phyloP scores from a whole-genome alignment of 2,797 vertebrate genomes.

The Valencia hispanica region DNA sequence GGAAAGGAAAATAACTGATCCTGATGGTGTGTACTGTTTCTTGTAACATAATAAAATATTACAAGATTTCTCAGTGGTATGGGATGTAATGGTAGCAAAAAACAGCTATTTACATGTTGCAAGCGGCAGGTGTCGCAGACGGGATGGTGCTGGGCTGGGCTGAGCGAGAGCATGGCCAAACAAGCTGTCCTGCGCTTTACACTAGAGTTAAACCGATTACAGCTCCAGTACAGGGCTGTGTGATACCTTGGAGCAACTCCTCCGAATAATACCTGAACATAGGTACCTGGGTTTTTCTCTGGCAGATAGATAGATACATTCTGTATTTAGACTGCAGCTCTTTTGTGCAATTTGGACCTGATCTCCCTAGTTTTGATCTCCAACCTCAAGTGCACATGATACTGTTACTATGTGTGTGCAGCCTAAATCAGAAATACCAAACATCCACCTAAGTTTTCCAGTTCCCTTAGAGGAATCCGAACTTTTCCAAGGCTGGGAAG shows the following conservation, averaged over 20 bases:
- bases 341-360: not conserved
- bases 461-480: not conserved
- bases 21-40: not conserved
- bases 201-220: not conserved
- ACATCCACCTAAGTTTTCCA: not conserved
- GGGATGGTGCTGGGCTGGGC: not conserved
- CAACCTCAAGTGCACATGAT: not conserved
- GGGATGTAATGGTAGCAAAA: not conserved
- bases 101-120: not conserved
- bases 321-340: not conserved
- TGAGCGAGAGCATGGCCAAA: not conserved
- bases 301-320: not conserved
- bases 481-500: not conserved
- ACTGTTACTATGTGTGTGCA: not conserved
- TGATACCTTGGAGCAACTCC: too few species aligned
- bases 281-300: not conserved
- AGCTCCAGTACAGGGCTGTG: not conserved
- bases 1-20: not conserved
- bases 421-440: not conserved
- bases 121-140: too few species aligned
- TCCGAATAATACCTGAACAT: not conserved
- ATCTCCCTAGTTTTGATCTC: not conserved
- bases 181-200: not conserved
- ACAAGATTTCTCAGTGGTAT: not conserved
- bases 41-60: not conserved